phyloP scores from a whole-genome alignment of 2,113 vertebrate species.

The Emydocephalus ijimae region DNA sequence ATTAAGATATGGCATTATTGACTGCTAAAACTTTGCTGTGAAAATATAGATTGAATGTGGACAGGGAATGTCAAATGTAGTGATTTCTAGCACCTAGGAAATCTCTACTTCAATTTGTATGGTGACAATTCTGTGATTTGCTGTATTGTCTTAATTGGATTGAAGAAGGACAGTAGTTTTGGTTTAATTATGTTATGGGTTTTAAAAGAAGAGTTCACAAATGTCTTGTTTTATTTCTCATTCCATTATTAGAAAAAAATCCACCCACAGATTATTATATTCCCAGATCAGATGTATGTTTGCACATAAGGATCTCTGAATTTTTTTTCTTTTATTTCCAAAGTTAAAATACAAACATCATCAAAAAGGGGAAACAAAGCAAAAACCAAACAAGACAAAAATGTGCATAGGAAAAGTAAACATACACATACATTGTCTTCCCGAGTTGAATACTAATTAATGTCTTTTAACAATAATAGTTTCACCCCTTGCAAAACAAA shows the following conservation, averaged over 20 bases:
- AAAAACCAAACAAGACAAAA: neutral
- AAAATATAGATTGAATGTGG: neutral
- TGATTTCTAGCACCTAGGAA: neutral
- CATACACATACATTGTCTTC: neutral
- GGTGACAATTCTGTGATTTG: neutral
- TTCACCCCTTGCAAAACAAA: neutral
- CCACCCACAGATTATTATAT: neutral
- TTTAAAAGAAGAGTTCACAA: neutral
- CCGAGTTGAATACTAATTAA: neutral
- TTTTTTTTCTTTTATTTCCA: neutral
- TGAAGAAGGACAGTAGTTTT: neutral
- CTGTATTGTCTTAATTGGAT: neutral
- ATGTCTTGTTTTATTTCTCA: neutral
- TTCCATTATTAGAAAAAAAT: neutral
- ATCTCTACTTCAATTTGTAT: neutral
- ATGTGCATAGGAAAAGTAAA: neutral
- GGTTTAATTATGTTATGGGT: neutral
- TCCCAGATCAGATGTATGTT: neutral
- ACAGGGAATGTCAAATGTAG: neutral
- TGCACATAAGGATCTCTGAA: neutral
- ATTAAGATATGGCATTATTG: slow-evolving; percentile 18
- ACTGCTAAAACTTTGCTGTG: neutral
- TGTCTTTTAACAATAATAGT: neutral
- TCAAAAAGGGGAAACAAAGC: neutral
- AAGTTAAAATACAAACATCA: neutral